These are phyloP conservation scores for Gnathonemus echidnorhynchus DNA, from an alignment of 2,113 vertebrate species.

Conservation along the genomic window DNA sequence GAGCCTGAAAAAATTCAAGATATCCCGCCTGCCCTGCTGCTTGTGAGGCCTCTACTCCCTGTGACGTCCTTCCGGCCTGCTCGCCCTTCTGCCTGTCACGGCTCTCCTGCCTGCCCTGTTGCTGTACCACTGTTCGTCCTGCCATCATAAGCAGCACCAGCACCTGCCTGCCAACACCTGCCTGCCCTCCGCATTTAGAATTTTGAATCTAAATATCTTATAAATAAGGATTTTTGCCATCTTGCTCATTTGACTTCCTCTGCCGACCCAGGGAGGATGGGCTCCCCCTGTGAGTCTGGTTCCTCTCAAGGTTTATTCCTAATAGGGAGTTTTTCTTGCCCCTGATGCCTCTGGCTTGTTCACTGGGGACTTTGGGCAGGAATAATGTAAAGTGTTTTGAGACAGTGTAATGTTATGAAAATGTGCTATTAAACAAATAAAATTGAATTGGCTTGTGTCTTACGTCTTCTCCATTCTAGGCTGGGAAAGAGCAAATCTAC, in stretches of 20 bases:
- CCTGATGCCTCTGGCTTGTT: neutral
- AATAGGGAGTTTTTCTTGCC: neutral
- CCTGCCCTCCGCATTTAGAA: neutral
- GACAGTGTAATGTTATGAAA: neutral
- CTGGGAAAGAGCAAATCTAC: neutral
- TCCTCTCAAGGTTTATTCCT: neutral
- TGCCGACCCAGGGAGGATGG: neutral
- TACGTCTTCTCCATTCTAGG: neutral
- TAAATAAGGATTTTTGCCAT: neutral
- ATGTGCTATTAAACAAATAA: neutral
- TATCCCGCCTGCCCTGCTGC: too few species aligned
- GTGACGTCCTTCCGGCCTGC: neutral
- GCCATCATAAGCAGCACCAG: too few species aligned
- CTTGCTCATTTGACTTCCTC: neutral
- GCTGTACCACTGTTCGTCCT: neutral
- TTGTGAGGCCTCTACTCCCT: too few species aligned
- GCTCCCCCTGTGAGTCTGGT: neutral
- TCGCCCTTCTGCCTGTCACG: neutral
- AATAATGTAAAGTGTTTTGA: neutral
- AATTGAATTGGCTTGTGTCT: neutral
- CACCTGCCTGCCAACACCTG: neutral
- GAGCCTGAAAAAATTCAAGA: too few species aligned
- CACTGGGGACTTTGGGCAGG: neutral
- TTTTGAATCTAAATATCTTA: neutral
- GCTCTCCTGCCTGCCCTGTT: neutral